Conservation (phyloP, 2,797 vertebrate species). For the Anguilla pacifica region DNA sequence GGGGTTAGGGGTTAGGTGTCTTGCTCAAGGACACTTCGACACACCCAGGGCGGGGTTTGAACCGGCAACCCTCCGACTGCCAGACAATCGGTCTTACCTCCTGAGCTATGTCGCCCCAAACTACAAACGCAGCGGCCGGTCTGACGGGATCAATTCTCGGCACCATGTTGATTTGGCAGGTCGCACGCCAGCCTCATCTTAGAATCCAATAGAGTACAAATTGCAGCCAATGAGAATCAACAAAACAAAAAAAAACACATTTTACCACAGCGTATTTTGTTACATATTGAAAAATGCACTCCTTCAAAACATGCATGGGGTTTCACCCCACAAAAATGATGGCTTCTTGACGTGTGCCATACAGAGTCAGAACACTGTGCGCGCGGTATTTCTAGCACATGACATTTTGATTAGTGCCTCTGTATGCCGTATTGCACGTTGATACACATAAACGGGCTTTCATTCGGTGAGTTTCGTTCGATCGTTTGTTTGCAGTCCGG, state of each 20-base stretch:
- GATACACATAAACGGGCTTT: background rate
- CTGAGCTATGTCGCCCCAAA: no score
- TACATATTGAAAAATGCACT: background rate
- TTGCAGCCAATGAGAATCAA: background rate
- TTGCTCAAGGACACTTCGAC: no score
- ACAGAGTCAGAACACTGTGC: background rate
- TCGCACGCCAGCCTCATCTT: background rate
- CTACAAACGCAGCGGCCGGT: background rate
- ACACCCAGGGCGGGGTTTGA: no score
- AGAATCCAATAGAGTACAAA: background rate
- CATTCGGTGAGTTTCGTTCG: background rate
- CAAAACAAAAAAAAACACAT: background rate
- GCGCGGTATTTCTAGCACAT: background rate
- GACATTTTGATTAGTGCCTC: background rate
- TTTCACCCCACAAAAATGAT: background rate
- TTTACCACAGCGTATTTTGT: background rate
- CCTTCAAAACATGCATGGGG: background rate
- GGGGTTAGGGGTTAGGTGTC: no score
- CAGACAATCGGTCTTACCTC: no score
- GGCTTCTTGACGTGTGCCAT: background rate
- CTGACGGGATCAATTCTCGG: background rate
- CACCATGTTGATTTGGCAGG: background rate
- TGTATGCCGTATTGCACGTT: background rate
- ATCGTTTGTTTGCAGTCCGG: no score
- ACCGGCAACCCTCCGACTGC: no score